Percentiles rank a stretch among this genome's conserved stretches.
phyloP scores from a whole-genome alignment of 2,888 invertebrate species.

The Metallyticus violacea region DNA sequence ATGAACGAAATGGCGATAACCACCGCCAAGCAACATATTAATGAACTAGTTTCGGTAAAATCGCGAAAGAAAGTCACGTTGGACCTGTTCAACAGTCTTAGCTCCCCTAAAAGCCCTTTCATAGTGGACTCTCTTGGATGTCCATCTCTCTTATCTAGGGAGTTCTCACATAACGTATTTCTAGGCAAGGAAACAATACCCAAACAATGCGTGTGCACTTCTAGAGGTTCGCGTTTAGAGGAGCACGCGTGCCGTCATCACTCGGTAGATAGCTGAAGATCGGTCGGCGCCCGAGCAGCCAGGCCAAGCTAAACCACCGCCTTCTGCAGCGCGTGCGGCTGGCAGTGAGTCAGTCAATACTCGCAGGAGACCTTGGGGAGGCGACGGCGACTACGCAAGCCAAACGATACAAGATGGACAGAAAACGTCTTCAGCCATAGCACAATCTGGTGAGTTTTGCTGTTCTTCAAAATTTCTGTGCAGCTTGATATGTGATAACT shows the following conservation, averaged over 20 bases:
- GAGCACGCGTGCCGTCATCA: not conserved
- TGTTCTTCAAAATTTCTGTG: not conserved
- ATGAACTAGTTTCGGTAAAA: too few species aligned
- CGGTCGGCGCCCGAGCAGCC: not conserved
- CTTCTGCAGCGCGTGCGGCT: not conserved
- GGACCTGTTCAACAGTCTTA: too few species aligned
- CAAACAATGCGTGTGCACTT: not conserved
- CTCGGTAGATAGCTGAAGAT: not conserved
- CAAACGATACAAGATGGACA: not conserved
- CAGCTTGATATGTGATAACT: not conserved
- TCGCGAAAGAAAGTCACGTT: too few species aligned
- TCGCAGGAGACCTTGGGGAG: not conserved
- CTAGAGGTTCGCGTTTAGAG: not conserved
- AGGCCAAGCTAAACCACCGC: not conserved
- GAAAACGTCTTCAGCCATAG: not conserved
- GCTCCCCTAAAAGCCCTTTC: too few species aligned
- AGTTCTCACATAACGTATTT: not conserved
- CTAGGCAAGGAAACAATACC: too few species aligned
- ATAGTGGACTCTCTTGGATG: not conserved
- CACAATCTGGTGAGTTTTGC: not conserved
- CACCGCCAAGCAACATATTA: too few species aligned
- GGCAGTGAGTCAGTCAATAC: not conserved
- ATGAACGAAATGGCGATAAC: too few species aligned
- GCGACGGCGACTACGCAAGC: not conserved
- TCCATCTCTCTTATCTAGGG: not conserved